A percentile compares a stretch with the other conserved stretches of the same genome.
Conservation (phyloP, 2,888 invertebrate species). For the Melanophora roralis region DNA sequence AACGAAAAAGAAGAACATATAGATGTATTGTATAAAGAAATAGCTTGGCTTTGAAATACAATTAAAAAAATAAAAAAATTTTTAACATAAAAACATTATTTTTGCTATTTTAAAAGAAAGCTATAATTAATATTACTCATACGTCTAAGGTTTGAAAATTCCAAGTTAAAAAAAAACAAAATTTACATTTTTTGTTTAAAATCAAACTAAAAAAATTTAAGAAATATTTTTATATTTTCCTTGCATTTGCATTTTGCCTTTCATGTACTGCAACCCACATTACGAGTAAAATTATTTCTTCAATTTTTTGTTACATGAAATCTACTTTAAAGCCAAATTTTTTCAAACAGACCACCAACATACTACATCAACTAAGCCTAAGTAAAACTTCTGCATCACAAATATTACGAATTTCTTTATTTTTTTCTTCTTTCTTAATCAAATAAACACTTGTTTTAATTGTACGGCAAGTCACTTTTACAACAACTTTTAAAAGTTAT, state of each 20-base stretch:
- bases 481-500: conserved; percentile 59
- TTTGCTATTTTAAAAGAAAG: background rate
- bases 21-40: too few relatives aligned
- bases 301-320: background rate
- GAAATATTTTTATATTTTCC: too few relatives aligned
- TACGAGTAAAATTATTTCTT: background rate
- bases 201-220: too few relatives aligned
- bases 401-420: too few relatives aligned
- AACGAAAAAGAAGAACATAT: conserved; percentile 13
- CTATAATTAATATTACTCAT: background rate
- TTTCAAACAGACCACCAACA: conserved; percentile 50
- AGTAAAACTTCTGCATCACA: too few relatives aligned
- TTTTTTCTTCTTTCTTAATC: conserved; percentile 63
- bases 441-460: conserved; percentile 75
- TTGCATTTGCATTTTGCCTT: background rate
- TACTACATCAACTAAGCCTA: background rate
- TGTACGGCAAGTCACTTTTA: conserved; percentile 65
- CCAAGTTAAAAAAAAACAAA: too few relatives aligned
- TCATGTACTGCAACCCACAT: conserved; percentile 43
- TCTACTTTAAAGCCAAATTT: conserved; percentile 26
- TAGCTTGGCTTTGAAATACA: too few relatives aligned
- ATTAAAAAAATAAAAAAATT: too few relatives aligned
- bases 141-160: background rate
- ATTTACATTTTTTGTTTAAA: background rate
- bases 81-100: too few relatives aligned